phyloP scores from a whole-genome alignment of 1,140 invertebrate species.

The Heliconius melpomene region DNA sequence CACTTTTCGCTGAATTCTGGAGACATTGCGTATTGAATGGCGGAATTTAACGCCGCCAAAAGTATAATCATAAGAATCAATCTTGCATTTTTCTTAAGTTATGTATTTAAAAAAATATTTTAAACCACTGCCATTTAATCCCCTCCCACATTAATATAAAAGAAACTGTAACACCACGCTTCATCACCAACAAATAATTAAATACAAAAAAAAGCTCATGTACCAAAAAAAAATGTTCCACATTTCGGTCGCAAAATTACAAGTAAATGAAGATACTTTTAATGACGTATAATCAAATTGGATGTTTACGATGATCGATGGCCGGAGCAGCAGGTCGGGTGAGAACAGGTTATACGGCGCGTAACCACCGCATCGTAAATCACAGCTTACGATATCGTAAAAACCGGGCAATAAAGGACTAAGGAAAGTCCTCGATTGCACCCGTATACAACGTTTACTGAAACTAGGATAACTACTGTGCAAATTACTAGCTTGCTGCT shows the following conservation, averaged over 20 bases:
- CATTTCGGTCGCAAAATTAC: conserved; percentile 25
- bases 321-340: conserved; percentile 40
- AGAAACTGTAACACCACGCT: not conserved
- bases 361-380: conserved; percentile 39
- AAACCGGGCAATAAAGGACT: conserved; percentile 10
- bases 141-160: not conserved
- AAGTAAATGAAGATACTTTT: conserved; percentile 36
- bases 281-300: conserved; percentile 55
- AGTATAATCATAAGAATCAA: too few species aligned
- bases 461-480: not conserved
- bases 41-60: too few species aligned
- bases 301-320: conserved; percentile 57
- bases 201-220: not conserved
- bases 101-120: too few species aligned
- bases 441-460: not conserved
- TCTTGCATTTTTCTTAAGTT: too few species aligned
- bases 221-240: conserved; percentile 15
- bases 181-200: not conserved
- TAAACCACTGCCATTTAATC: too few species aligned
- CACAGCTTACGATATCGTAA: conserved; percentile 25
- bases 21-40: too few species aligned
- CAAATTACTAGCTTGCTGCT: not conserved
- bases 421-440: conserved; percentile 9
- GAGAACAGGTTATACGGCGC: conserved; percentile 47
- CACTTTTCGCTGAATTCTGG: too few species aligned